Conservation (phyloP, 2,888 invertebrate genomes). For the Muscina levida region DNA sequence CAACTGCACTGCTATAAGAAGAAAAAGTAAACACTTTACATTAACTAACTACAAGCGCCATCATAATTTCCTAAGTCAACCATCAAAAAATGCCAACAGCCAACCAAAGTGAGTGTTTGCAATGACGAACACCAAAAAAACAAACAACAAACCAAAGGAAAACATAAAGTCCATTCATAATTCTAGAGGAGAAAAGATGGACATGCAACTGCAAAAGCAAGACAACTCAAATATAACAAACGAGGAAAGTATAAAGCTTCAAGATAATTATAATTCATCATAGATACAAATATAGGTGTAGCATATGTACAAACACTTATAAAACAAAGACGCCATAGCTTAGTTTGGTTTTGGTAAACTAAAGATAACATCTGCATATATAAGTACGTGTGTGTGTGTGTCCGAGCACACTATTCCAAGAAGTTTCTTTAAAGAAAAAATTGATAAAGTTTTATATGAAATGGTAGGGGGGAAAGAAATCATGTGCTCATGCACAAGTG, state of each 20-base stretch:
- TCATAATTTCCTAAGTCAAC: conserved; percentile 56
- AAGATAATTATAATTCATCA: conserved; percentile 64
- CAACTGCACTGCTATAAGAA: conserved; percentile 52
- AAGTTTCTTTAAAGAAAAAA: conserved; percentile 42
- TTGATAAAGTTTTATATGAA: conserved; percentile 19
- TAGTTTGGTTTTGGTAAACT: no score
- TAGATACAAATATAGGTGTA: conserved; percentile 52
- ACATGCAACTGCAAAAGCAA: not conserved
- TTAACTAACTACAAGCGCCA: conserved; percentile 60
- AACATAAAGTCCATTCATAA: conserved; percentile 55
- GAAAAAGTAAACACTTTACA: conserved; percentile 47
- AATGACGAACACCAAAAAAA: conserved; percentile 35
- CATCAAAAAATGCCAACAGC: not conserved
- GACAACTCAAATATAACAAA: conserved; percentile 52
- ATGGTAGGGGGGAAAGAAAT: conserved; percentile 10
- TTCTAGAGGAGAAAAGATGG: conserved; percentile 21
- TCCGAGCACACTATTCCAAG: conserved; percentile 2
- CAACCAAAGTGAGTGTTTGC: not conserved
- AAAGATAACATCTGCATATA: no score
- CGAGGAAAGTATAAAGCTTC: conserved; percentile 55
- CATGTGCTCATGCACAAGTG: conserved; percentile 26
- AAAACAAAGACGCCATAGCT: conserved; percentile 58
- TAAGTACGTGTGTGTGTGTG: conserved; percentile 31
- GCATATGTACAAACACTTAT: not conserved
- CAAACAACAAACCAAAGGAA: conserved; percentile 14